These are phyloP conservation scores for Crocallis elinguaria DNA, from an alignment of 2,888 invertebrate species.

Conservation along the genomic window DNA sequence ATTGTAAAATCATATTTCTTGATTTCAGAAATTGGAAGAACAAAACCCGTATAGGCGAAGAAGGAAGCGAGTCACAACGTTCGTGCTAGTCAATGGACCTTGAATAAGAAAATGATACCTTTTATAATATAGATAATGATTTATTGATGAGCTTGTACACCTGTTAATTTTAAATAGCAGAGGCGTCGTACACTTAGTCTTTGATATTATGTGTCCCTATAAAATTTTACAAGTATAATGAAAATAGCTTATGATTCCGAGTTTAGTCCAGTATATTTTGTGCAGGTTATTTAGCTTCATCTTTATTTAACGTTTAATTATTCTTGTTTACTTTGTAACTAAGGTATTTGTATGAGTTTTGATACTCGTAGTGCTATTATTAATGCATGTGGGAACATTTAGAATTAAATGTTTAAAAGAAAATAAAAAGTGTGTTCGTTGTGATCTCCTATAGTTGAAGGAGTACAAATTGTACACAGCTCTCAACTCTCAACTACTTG, in stretches of 20 bases:
- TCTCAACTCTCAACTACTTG: no score
- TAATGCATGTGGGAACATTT: no score
- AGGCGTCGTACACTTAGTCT: slow-evolving; percentile 1
- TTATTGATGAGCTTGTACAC: slow-evolving; percentile 21
- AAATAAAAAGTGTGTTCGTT: no score
- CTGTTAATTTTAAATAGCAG: slow-evolving; percentile 12
- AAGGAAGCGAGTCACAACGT: slow-evolving; percentile 28
- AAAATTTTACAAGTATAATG: background rate
- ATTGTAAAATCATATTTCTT: background rate
- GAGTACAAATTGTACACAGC: no score
- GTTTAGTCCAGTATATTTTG: no score
- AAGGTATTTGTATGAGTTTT: no score
- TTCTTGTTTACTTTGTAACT: no score
- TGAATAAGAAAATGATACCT: slow-evolving; percentile 5
- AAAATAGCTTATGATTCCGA: background rate
- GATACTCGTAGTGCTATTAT: no score
- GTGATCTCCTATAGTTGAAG: no score
- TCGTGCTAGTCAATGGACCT: slow-evolving; percentile 1
- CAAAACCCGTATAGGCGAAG: slow-evolving; percentile 33
- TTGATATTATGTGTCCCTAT: slow-evolving; percentile 8
- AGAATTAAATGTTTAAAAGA: no score
- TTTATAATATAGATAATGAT: slow-evolving; percentile 19
- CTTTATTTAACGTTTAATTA: no score
- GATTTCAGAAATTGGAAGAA: slow-evolving; percentile 57
- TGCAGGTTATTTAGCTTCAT: no score